Evolutionary conservation across 2,113 vertebrate species (phyloP).

Genomic region (Archilochus colubris): DNA sequence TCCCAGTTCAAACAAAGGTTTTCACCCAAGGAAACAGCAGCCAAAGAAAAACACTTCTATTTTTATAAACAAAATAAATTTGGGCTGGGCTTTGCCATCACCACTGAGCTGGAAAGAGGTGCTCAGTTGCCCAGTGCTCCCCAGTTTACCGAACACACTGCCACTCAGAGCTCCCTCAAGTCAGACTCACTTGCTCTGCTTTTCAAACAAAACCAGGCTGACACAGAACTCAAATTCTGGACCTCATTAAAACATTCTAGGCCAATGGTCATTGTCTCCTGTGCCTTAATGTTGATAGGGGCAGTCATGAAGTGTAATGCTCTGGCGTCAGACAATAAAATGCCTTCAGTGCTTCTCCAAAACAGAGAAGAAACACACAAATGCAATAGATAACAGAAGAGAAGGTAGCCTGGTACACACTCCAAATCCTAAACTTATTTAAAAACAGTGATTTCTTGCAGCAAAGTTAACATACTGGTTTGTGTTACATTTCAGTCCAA

Average conservation of each 20-base stretch:
- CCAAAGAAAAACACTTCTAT: neutral
- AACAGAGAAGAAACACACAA: neutral
- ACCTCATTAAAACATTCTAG: neutral
- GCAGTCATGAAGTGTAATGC: neutral
- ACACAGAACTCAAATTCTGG: neutral
- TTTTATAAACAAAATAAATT: neutral
- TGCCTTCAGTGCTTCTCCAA: neutral
- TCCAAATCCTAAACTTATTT: slow-evolving; percentile 32
- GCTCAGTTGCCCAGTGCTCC: neutral
- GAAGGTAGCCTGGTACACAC: neutral
- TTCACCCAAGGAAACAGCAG: neutral
- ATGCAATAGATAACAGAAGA: neutral
- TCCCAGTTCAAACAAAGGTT: neutral
- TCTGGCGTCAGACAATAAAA: neutral
- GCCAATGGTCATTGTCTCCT: neutral
- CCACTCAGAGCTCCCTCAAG: rapidly evolving
- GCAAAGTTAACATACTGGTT: slow-evolving; percentile 36
- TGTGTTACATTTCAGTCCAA: neutral
- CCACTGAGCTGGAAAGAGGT: neutral
- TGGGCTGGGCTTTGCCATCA: neutral
- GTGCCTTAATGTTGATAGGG: neutral
- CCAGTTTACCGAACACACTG: neutral
- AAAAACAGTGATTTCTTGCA: neutral
- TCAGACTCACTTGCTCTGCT: rapidly evolving
- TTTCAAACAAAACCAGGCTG: neutral